Evolutionary conservation across 1,140 invertebrate species (phyloP), one percentile per base, ranked within the genome.

Genomic region (Polypedilum vanderplanki): DNA sequence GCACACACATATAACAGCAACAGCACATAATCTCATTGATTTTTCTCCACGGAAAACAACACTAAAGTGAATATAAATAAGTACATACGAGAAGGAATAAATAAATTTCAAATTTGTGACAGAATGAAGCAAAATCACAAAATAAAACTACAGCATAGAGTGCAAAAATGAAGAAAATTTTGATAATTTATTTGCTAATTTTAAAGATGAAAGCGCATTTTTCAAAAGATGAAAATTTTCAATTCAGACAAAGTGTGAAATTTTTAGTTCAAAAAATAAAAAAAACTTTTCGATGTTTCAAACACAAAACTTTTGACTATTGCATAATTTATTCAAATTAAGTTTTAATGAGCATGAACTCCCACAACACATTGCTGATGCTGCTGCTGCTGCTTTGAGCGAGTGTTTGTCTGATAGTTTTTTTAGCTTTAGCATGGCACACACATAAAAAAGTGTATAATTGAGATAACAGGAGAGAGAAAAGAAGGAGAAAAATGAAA

Each of bases 301-400:
- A 46, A 46, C 41, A 57, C 12, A 57, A 57, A 57, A 57, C 46
- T 57, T 57, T 57, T 57, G 46, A 57, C 46, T 57, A 57, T 15
- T 57, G 46, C 46, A 57, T 57, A 57, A 57, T 57, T 57, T 57
- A 57, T 57, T 57, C 46, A 57, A 57, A 57, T 57, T 57, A 57
- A 57, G 46, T 57, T 57, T 57, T 57, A 57, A 57, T 57, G 46
- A 57, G 46, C 46, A 57, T 57, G 46, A 57, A 57, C 46, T 57
- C 46, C 46, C 46, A 12, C 46, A 57, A 57, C 46, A 57, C 46
- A 57, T 57, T 57, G 24, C 24, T 33, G 24, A 33, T 33, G 24
- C 24, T 33, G 24, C 24, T 33, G 24, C 24, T 33, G 24, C 24
- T 33, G 24, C 24, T 33, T 3, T 33, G 24, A 33, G 24, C n/a